Base-by-base conservation (phyloP, 2,113 vertebrate genomes). In the Agapornis roseicollis region DNA sequence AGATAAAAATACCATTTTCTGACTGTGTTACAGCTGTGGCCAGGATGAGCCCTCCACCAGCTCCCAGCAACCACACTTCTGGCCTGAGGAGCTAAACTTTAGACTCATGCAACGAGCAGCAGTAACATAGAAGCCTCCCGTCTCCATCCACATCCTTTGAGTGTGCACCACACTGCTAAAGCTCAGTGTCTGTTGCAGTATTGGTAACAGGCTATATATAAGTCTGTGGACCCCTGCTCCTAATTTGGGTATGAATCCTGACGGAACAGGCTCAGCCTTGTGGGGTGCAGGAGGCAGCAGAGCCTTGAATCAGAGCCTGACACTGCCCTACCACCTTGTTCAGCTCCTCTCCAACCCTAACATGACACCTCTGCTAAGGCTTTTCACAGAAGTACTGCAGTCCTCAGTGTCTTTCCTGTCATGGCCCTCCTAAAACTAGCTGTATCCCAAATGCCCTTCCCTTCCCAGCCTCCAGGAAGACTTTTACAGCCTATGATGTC, bases 281-380 rank as follows among this genome's bases (percentile, higher is more conserved):
- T 17, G 35, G 9, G 11, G 2, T 47, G 44, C 8, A 47, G 22
- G 20, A 18, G 11, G 15, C 2, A 68, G 13, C 39, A 88, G 24
- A 79, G 4, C 4, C 42, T 73, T 0, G 0, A 17, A 3, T 6
- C 0, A 0, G n/a, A 64, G 28, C 12, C 23, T 4, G 5, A 6
- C 2, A 1, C 50, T 71, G n/a, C n/a, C 23, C 10, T 11, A 8
- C 39, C 0, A 0, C 13, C 13, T 13, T 24, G 28, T 14, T 77
- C n/a, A 46, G 1, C n/a, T 66, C 42, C 25, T 66, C 52, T 65
- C 33, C n/a, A n/a, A 29, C 12, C 35, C 20, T 10, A 24, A 23
- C 1, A 7, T 8, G 10, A 7, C 42, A 70, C 19, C 11, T 10
- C 17, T 53, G 17, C n/a, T 68, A 61, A 61, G 37, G 37, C 3